Conservation (phyloP, 2,888 invertebrate genomes). For the Aquatica leii region DNA sequence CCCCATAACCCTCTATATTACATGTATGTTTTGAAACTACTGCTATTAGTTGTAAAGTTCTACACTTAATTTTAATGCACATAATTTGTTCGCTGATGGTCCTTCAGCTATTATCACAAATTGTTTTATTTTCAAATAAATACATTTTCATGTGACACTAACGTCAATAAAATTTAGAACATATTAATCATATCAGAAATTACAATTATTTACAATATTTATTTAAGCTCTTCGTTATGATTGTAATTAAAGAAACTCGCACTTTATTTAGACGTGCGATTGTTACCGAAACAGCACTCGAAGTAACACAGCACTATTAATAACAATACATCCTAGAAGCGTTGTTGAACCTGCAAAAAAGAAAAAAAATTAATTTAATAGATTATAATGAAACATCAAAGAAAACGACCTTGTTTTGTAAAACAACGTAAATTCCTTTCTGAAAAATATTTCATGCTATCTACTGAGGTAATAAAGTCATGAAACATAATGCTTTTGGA, state of each 20-base stretch:
- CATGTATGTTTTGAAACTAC: constrained; percentile 22
- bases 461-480: constrained; percentile 45
- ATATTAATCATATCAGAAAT: constrained; percentile 21
- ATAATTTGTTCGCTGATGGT: constrained; percentile 17
- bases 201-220: constrained; percentile 31
- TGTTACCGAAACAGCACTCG: constrained; percentile 46
- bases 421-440: constrained; percentile 13
- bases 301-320: constrained; percentile 39
- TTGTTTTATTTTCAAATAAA: constrained; percentile 20
- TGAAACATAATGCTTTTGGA: constrained; percentile 52
- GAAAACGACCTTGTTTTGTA: background rate
- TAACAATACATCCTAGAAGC: constrained; percentile 31
- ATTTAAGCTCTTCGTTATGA: constrained; percentile 35
- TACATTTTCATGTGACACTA: constrained; percentile 22
- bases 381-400: constrained; percentile 5
- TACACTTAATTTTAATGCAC: constrained; percentile 28
- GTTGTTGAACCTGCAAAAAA: constrained; percentile 38
- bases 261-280: constrained; percentile 32
- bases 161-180: constrained; percentile 22
- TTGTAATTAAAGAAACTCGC: constrained; percentile 37
- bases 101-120: constrained; percentile 24
- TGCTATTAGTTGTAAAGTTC: constrained; percentile 18
- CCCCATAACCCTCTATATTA: constrained; percentile 23
- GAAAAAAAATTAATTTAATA: constrained; percentile 8
- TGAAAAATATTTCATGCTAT: constrained; percentile 34